Conservation (phyloP, 2,113 vertebrate genomes). For the Phaethon lepturus region DNA sequence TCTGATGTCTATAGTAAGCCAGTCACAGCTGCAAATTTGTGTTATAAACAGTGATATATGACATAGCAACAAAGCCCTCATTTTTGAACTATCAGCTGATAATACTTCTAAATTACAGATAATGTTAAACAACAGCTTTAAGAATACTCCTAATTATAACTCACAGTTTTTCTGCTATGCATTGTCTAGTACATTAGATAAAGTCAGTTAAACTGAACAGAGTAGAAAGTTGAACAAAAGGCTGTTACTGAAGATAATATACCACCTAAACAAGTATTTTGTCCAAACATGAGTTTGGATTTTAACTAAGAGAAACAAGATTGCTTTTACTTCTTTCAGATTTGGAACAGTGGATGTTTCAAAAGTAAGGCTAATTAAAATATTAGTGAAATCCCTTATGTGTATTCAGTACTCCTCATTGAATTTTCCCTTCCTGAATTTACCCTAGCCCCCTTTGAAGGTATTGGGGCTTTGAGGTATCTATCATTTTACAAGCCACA, state of each 20-base stretch:
- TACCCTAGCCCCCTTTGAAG: not conserved
- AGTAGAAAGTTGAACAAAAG: not conserved
- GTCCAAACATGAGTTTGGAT: not conserved
- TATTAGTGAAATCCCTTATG: not conserved
- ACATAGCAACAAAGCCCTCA: not conserved
- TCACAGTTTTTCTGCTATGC: not conserved
- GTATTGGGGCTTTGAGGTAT: not conserved
- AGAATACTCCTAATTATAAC: not conserved
- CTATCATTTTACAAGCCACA: not conserved
- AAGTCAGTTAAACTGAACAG: not conserved
- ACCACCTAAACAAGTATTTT: accelerated
- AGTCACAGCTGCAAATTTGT: not conserved
- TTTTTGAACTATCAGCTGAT: not conserved
- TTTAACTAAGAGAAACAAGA: not conserved
- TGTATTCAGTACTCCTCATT: not conserved
- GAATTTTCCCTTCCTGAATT: not conserved
- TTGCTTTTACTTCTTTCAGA: not conserved
- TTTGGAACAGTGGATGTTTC: not conserved
- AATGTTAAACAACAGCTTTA: not conserved
- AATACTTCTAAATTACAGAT: conserved; percentile 17
- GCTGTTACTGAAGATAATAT: not conserved
- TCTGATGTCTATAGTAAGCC: not conserved
- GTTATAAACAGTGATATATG: not conserved
- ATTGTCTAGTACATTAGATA: not conserved
- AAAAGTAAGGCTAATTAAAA: not conserved